Evolutionary conservation across 2,113 vertebrate genomes (phyloP).

Genomic region (Monarcha castaneiventris): DNA sequence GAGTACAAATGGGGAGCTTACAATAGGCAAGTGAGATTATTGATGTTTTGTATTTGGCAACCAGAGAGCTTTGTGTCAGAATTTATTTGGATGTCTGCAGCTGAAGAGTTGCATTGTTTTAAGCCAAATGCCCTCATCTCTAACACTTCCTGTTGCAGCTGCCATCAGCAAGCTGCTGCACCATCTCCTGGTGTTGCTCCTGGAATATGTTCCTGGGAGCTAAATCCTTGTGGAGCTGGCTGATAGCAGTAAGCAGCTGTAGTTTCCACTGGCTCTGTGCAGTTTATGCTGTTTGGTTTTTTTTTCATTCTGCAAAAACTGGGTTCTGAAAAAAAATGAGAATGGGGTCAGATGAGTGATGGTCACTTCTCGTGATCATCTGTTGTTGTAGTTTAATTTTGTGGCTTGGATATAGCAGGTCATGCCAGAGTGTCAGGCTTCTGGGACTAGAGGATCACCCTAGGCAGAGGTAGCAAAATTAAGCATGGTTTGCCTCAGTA

Average conservation of each 20-base stretch:
- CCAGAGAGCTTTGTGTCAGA: neutral
- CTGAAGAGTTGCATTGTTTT: neutral
- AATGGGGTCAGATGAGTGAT: neutral
- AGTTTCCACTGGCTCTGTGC: neutral
- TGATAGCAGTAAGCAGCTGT: neutral
- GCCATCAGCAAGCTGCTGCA: neutral
- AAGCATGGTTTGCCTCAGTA: neutral
- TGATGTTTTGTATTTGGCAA: neutral
- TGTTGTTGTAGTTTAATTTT: accelerated
- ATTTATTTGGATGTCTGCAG: neutral
- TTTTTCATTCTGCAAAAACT: neutral
- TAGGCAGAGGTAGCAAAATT: neutral
- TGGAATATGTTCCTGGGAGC: neutral
- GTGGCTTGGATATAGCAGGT: neutral
- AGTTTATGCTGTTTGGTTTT: neutral
- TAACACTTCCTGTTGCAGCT: neutral
- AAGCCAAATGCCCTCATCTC: neutral
- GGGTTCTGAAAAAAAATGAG: neutral
- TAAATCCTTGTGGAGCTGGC: neutral
- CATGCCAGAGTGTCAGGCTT: neutral
- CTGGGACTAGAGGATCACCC: neutral
- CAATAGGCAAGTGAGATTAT: neutral
- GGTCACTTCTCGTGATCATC: neutral
- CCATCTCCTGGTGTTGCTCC: neutral
- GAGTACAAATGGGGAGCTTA: neutral